Evolutionary conservation across 2,113 vertebrate genomes (phyloP), one percentile per base, ranked within the genome.

Genomic region (Phalacrocorax aristotelis): DNA sequence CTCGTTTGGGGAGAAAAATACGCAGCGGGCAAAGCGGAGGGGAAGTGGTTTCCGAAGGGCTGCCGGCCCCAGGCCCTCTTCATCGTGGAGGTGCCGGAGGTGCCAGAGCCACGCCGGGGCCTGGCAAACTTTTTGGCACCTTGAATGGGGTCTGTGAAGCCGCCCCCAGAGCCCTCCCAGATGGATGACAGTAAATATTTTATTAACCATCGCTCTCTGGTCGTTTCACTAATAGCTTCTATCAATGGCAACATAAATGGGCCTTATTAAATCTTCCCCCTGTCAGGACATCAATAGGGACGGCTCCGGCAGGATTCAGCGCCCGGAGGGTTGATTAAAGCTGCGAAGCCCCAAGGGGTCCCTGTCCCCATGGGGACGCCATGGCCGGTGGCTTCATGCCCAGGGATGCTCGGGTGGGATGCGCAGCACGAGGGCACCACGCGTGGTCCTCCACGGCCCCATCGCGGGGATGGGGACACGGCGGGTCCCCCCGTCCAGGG

Each of bases 401-500:
- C n/a, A 15, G 25, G 57, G 76, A 65, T n/a, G 69, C 76, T 57
- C 3, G 0, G n/a, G 46, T 1, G 8, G 70, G 34, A 44, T 22
- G 54, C 1, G 0, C 65, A 15, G 46, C 13, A 2, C 34, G 3
- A 15, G 54, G 17, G 21, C 15, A 11, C 70, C 5, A 2, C 42
- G 68, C 3, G 7, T 6, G 46, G 38, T 48, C 36, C 61, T 4
- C 42, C 46, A 5, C 1, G 6, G 57, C 32, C 20, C 12, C 42
- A 9, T 0, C 0, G 9, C 0, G 2, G 65, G 48, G 34, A n/a
- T 3, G 0, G 27, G 75, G 71, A 36, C 40, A 5, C 0, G 6
- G 10, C 36, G 11, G 15, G 18, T 75, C 10, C 21, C 46, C 76
- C 29, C 13, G 1, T 18, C 7, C 10, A 0, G 77, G 55, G 72